Conservation (phyloP, 1,140 invertebrate species). For the Drosophila ironensis region DNA sequence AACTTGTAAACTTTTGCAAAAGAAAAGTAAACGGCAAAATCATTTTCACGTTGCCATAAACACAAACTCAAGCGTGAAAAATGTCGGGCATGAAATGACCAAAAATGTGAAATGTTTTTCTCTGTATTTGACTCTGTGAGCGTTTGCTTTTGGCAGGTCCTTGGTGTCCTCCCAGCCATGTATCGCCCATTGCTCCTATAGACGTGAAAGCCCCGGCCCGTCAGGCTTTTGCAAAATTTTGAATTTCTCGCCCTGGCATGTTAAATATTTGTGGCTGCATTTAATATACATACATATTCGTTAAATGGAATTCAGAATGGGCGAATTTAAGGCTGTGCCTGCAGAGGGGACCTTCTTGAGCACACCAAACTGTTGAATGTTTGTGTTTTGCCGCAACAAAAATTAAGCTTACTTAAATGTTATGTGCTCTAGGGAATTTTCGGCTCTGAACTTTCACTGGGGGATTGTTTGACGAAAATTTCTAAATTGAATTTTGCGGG, state of each 20-base stretch:
- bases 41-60: conserved; percentile 59
- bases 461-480: conserved; percentile 19
- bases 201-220: conserved; percentile 7
- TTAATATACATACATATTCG: conserved; percentile 16
- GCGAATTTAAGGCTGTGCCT: conserved; percentile 7
- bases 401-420: background rate
- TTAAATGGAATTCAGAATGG: conserved; percentile 16
- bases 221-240: conserved; percentile 12
- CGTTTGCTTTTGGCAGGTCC: conserved; percentile 39
- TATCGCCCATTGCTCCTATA: background rate
- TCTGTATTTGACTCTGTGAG: conserved; percentile 22
- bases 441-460: conserved; percentile 2
- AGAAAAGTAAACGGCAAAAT: conserved; percentile 45
- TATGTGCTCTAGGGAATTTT: background rate
- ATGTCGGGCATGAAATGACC: conserved; percentile 76
- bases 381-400: conserved; percentile 1
- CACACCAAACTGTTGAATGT: conserved; percentile 30
- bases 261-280: conserved; percentile 30
- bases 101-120: conserved; percentile 49
- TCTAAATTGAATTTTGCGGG: conserved; percentile 23
- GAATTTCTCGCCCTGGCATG: conserved; percentile 12
- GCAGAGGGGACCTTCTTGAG: background rate
- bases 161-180: conserved; percentile 15
- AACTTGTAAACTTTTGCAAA: conserved; percentile 23
- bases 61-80: conserved; percentile 68